Percentiles rank a stretch among this genome's conserved stretches.
Evolutionary conservation across 2,113 vertebrate genomes (phyloP).

Genomic region (Pelecanus crispus): DNA sequence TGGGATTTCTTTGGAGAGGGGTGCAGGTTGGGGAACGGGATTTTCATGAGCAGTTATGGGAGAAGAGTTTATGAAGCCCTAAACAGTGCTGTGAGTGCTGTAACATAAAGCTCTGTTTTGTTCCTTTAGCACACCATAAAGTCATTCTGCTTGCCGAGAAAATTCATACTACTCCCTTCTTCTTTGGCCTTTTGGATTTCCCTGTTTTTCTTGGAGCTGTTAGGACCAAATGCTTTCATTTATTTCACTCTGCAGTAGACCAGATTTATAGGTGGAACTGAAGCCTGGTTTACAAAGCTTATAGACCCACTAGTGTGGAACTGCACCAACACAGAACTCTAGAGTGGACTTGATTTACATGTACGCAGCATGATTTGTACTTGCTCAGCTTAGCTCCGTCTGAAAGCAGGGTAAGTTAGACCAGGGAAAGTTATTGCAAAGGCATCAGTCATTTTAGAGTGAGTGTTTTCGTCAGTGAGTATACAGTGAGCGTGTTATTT

Average conservation of each 20-base stretch:
- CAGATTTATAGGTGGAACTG: neutral
- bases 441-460: neutral
- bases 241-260: neutral
- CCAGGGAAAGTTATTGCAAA: neutral
- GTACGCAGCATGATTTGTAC: neutral
- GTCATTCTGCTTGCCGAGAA: neutral
- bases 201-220: conserved; percentile 15
- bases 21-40: neutral
- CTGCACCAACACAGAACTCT: neutral
- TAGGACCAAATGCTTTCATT: conserved; percentile 21
- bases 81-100: neutral
- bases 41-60: neutral
- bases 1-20: neutral
- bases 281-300: neutral
- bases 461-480: neutral
- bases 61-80: neutral
- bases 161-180: conserved; percentile 9
- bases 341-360: neutral
- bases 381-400: neutral
- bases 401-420: neutral
- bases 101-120: neutral
- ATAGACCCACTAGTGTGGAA: neutral
- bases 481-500: neutral
- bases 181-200: conserved; percentile 24
- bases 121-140: neutral